Base-by-base conservation (phyloP, 2,113 vertebrate species). In the Zootoca vivipara region DNA sequence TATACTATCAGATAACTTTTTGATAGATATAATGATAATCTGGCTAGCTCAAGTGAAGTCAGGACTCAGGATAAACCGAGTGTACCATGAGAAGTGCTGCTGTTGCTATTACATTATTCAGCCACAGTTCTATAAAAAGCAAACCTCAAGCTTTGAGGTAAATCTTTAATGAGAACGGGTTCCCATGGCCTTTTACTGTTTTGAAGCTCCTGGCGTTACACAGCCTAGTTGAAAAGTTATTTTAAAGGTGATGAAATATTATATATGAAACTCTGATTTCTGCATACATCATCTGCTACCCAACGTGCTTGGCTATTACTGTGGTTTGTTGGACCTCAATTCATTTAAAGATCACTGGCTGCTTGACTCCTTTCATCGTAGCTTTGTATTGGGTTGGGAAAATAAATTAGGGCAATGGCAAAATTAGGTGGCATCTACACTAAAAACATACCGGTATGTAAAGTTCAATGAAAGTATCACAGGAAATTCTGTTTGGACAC, bases 151-250 rank as follows among this genome's bases (percentile, higher is more conserved):
- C 30, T 40, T 56, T 52, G 64, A 86, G n/a, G 35, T 90, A 77
- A 70, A 82, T 58, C 38, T 90, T 90, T 90, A 83, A 86, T 82
- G 84, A 58, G 65, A 70, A 79, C 26, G 40, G 46, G 69, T 89
- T 82, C 33, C 28, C 40, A n/a, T 1, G 16, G 30, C 52, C 13
- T 78, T 78, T 85, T 46, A 64, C 18, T 82, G 15, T 82, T 67
- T 82, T 62, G 62, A 67, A 78, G 13, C 9, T 15, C 12, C 89
- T 82, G 52, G 42, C 3, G 12, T 56, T 69, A 58, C 30, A 20
- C 82, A 56, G 26, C 35, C 22, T 65, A 82, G 28, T 18, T 86
- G 89, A 78, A 82, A 67, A 35, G n/a, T 82, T 35, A 73, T 38
- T 30, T 26, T 62, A 20, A 26, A 22, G 52, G 33, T 42, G 42